phyloP scores from a whole-genome alignment of 2,113 vertebrate genomes.

The Rhabdornis inornatus region DNA sequence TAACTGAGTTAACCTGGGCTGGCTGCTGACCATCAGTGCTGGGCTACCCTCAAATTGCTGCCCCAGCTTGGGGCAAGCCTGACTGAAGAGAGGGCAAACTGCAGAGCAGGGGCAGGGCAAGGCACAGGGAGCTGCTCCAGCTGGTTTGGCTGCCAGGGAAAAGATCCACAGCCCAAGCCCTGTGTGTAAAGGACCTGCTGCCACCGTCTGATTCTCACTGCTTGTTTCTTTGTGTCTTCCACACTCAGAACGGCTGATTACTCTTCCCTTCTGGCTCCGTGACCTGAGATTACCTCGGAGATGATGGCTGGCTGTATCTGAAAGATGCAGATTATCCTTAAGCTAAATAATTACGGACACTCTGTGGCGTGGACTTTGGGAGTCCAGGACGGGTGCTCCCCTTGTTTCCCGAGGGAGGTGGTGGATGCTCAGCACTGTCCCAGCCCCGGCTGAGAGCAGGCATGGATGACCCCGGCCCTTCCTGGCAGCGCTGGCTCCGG shows the following conservation, averaged over 20 bases:
- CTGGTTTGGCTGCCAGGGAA: background rate
- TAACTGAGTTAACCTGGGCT: background rate
- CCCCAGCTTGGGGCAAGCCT: background rate
- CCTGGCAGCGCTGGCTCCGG: conserved; percentile 2
- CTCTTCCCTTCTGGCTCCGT: conserved; percentile 40
- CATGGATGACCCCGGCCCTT: background rate
- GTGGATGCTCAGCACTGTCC: conserved; percentile 24
- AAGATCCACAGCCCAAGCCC: background rate
- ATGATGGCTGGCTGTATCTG: conserved; percentile 44
- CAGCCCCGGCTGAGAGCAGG: background rate
- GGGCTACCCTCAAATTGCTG: background rate
- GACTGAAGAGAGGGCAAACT: background rate
- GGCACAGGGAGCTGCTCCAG: background rate
- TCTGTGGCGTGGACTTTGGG: conserved; percentile 18
- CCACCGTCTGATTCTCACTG: conserved; percentile 27
- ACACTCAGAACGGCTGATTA: conserved; percentile 57
- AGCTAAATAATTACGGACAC: conserved; percentile 40
- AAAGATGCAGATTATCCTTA: conserved; percentile 50
- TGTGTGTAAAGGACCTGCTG: background rate
- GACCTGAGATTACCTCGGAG: conserved; percentile 50
- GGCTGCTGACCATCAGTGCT: background rate
- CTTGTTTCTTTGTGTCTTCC: conserved; percentile 65
- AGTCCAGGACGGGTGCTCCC: background rate
- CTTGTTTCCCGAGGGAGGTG: background rate
- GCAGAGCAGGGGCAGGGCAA: background rate